Base-by-base conservation (phyloP, 2,113 vertebrate species). In the Zeus faber region DNA sequence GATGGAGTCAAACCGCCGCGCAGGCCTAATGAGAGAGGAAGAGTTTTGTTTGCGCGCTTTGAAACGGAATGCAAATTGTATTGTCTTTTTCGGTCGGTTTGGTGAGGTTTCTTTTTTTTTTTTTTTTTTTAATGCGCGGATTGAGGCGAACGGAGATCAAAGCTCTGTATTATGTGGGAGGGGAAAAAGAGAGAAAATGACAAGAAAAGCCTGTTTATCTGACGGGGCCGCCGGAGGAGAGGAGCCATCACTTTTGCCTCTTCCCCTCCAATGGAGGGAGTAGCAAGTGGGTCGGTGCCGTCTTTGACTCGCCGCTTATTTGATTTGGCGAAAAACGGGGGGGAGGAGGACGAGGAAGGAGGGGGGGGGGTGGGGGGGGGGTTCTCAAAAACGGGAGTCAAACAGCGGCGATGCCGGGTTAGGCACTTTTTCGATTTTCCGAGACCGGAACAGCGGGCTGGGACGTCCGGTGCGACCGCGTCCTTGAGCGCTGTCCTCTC, bases 251-350 rank as follows among this genome's bases (percentile, higher is more conserved):
- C n/a, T 44, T 14, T 21, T 29, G 21, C 20, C 11, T 51, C 50
- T 35, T 24, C 29, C 16, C 2, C 27, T 29, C 4, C 27, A 29
- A 9, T 24, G 27, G n/a, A 22, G 24, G 2, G 20, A 44, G 51
- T 10, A 7, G 33, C 18, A 58, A 65, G 39, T 31, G 39, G 62
- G 44, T 27, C 48, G 24, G 31, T 48, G 53, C 57, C 41, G 46
- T 58, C 39, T 49, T 29, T 55, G 41, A 25, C 23, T 37, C 14
- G 48, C 4, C 14, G 29, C 25, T 29, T 6, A 35, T 46, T 31
- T 20, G 35, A 22, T 41, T 31, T 14, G 45, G 14, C 24, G 23
- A n/a, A n/a, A n/a, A n/a, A n/a, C n/a, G n/a, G n/a, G n/a, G n/a
- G n/a, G n/a, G n/a, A n/a, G n/a, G n/a, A n/a, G n/a, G n/a, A n/a